phyloP scores from a whole-genome alignment of 2,797 vertebrate species.

The Acropternis orthonyx region DNA sequence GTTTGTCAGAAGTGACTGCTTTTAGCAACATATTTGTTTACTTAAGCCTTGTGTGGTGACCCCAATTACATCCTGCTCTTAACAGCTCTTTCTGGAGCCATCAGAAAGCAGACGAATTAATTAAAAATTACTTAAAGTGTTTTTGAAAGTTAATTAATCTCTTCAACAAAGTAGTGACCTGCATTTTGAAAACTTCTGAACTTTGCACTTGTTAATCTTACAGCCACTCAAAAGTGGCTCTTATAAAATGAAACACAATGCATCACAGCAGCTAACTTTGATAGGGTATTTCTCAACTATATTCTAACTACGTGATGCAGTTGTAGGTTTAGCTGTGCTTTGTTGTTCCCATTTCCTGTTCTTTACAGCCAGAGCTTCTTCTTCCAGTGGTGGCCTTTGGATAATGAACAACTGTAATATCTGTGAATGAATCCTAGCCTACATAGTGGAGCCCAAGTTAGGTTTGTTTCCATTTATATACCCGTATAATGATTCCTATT shows the following conservation, averaged over 20 bases:
- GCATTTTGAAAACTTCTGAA: slow-evolving; percentile 4
- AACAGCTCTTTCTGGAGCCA: neutral
- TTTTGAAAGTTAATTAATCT: neutral
- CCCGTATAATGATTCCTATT: neutral
- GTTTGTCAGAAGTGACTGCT: neutral
- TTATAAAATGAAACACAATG: neutral
- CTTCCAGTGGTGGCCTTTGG: neutral
- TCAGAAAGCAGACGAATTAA: neutral
- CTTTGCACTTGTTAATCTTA: neutral
- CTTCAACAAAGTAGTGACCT: neutral
- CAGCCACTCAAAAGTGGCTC: neutral
- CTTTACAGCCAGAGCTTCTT: neutral
- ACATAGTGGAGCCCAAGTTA: neutral
- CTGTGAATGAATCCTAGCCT: neutral
- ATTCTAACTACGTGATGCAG: neutral
- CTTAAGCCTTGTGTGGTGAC: neutral
- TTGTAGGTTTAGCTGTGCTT: slow-evolving; percentile 13
- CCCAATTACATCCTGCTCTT: neutral
- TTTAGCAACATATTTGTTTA: neutral
- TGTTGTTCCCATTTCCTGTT: slow-evolving; percentile 15
- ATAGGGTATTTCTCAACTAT: neutral
- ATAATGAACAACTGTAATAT: neutral
- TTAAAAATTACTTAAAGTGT: neutral
- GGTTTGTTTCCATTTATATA: neutral
- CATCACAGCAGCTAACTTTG: neutral